Base-by-base conservation (phyloP, 2,113 vertebrate species). In the Ancistrus triradiatus region DNA sequence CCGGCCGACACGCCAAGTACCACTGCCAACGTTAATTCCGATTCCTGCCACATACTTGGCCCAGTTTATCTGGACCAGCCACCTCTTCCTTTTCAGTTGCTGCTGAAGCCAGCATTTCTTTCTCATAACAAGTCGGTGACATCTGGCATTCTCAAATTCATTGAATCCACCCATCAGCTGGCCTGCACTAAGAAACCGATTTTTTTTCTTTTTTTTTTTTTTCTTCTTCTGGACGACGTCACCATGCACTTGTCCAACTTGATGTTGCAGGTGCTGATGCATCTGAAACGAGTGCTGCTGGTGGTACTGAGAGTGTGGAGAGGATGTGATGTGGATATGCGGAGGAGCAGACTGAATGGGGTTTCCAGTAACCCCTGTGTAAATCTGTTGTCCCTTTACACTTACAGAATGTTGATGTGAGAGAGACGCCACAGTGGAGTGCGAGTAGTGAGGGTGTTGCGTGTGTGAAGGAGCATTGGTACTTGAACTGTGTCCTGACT, bases 171-270 rank as follows among this genome's bases (percentile, higher is more conserved):
- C 80, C 68, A 85, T 77, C 65, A 85, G 77, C 72, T 83, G 85
- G 1, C 80, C 79, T 13, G 78, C 83, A n/a, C 83, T 73, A 76
- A 83, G 75, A 60, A 87, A 83, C 65, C 82, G 84, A 72, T 79
- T 80, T 64, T 84, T 86, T 67, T 86, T 80, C 42, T 84, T 77
- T 2, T 80, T 81, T 46, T 70, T 72, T 74, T 86, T 88, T 53
- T 83, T 87, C 63, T 84, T 86, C 2, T 70, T 58, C 17, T 69
- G 69, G 13, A 21, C 57, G 6, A 8, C 18, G 13, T 77, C 75
- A 47, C 78, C 86, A 58, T 61, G 75, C 10, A 59, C 47, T 47
- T 77, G 77, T n/a, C 75, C 77, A 3, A 70, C 77, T 1, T 63
- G 72, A 60, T 81, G 82, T 55, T 78, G 80, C 44, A 77, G 72